Evolutionary conservation across 2,888 invertebrate genomes (phyloP).

Genomic region (Andrena dorsata): DNA sequence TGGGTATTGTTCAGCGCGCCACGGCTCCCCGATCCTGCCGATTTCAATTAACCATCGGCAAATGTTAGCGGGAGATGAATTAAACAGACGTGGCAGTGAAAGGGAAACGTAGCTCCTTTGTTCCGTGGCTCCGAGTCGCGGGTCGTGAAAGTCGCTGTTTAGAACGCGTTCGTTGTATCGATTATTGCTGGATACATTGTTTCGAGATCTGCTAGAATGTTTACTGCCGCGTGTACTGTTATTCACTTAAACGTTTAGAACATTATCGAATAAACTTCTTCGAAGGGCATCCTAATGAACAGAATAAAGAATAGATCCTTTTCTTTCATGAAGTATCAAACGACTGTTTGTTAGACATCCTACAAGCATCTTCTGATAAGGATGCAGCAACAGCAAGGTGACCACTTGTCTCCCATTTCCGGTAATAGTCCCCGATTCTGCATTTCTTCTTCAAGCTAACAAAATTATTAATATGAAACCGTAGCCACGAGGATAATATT

Average conservation of each 20-base stretch:
- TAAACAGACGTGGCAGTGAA: constrained; percentile 52
- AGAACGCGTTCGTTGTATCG: constrained; percentile 49
- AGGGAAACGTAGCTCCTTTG: constrained; percentile 60
- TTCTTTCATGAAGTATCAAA: too few species aligned
- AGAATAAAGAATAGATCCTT: too few species aligned
- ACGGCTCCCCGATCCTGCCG: constrained; percentile 44
- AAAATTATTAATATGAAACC: too few species aligned
- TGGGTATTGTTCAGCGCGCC: constrained; percentile 29
- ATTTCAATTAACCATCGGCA: constrained; percentile 61
- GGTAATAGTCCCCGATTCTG: neutral
- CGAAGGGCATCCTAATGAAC: too few species aligned
- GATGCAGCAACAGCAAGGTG: neutral
- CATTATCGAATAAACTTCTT: neutral
- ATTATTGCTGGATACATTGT: constrained; percentile 38
- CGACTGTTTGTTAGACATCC: too few species aligned
- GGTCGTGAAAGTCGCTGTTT: constrained; percentile 55
- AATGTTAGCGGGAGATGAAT: constrained; percentile 59
- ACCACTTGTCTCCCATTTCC: too few species aligned
- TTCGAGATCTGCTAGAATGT: constrained; percentile 28
- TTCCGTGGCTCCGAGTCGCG: constrained; percentile 19
- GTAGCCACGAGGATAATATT: too few species aligned
- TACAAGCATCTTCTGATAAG: too few species aligned
- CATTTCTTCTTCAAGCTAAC: neutral
- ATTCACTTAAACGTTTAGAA: neutral
- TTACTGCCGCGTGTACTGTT: constrained; percentile 1